phyloP scores from a whole-genome alignment of 2,113 vertebrate genomes.

The Nannospalax galili region DNA sequence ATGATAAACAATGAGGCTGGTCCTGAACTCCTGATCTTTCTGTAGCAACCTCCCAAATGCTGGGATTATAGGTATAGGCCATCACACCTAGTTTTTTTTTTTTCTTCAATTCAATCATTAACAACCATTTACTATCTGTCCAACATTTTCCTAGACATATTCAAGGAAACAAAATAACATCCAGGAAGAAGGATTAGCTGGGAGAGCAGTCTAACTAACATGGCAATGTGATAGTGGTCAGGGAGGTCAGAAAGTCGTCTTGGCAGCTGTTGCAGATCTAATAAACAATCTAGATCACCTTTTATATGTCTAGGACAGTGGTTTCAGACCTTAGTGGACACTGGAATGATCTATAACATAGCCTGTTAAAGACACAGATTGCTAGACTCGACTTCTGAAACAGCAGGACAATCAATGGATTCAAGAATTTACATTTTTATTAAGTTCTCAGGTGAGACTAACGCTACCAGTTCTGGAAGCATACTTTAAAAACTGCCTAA shows the following conservation, averaged over 20 bases:
- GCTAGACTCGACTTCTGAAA: no score
- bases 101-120: slow-evolving; percentile 20
- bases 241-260: background rate
- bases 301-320: background rate
- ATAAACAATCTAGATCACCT: background rate
- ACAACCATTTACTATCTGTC: background rate
- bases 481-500: background rate
- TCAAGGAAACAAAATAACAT: background rate
- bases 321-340: background rate
- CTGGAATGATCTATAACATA: background rate
- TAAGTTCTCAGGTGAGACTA: background rate
- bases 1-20: background rate
- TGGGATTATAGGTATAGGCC: background rate
- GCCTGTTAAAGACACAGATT: no score
- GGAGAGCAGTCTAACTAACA: background rate
- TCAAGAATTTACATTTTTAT: no score
- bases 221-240: background rate
- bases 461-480: background rate
- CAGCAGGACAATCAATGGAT: no score
- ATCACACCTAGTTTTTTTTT: background rate
- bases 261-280: background rate
- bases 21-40: background rate
- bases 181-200: no score
- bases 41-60: background rate
- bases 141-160: no score